Conservation (phyloP, 1,140 invertebrate species). For the Heliothis virescens region DNA sequence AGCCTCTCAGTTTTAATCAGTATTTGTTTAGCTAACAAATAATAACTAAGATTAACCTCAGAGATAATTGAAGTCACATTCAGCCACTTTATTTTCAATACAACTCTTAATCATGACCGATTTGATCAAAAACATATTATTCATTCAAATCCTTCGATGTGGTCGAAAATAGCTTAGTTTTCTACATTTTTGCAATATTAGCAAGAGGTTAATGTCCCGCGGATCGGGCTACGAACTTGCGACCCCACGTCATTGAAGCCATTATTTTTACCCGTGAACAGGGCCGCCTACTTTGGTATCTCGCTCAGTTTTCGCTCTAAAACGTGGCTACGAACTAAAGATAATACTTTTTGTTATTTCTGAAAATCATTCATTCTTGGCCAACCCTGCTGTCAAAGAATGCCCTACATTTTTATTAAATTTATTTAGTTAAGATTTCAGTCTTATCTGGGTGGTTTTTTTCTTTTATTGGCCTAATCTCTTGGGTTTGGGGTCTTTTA, state of each 20-base stretch:
- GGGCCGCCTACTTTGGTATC: slow-evolving; percentile 52
- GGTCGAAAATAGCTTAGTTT: slow-evolving; percentile 24
- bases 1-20: not conserved
- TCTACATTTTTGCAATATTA: slow-evolving; percentile 57
- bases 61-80: not conserved
- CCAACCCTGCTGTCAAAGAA: not conserved
- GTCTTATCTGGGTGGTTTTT: not conserved
- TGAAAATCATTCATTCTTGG: not conserved
- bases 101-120: not conserved
- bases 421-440: not conserved
- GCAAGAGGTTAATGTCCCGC: slow-evolving; percentile 60
- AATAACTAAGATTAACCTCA: not conserved
- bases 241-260: slow-evolving; percentile 63
- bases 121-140: slow-evolving; percentile 10
- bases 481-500: no score
- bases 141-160: slow-evolving; percentile 11
- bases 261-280: slow-evolving; percentile 56
- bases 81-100: not conserved
- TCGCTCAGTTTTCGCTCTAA: slow-evolving; percentile 39
- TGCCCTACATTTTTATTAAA: not conserved
- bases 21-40: not conserved
- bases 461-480: no score
- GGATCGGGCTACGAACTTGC: slow-evolving; percentile 62
- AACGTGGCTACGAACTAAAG: not conserved
- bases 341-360: not conserved